Base-by-base conservation (phyloP, 1,140 invertebrate genomes). In the Papilio polyxenes region DNA sequence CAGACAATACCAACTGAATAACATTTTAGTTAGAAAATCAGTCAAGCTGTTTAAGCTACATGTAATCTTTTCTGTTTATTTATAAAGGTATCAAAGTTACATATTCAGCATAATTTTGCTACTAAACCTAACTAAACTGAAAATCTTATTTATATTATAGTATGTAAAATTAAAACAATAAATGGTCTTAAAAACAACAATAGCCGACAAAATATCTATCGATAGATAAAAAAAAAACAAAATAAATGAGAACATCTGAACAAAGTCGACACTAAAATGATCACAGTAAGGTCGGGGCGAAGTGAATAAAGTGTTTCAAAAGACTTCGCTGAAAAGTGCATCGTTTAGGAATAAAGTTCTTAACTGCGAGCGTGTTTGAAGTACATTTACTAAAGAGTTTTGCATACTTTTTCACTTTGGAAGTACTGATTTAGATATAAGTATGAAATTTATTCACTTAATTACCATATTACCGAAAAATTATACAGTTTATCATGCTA, bases 331-430 rank as follows among this genome's bases (percentile, higher is more conserved):
- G 65, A 72, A 72, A 72, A 72, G 65, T 72, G 65, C 65, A 72
- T 72, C 65, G 65, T 72, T 72, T 72, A 72, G 65, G 31, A 72
- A 72, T 72, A 72, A 72, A 72, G 65, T 72, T 72, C 65, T 72
- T 72, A 72, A 72, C 62, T 65, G 65, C 31, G 65, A 72, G 65
- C 65, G 65, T 72, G 65, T 72, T 72, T 72, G 65, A 13, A 37
- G 65, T 37, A 72, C 65, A 72, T 37, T 72, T 72, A 72, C 65
- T 72, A 40, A 72, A 72, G 31, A 72, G 65, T 72, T 72, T 72
- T 40, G 65, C 65, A 72, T 72, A 72, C 65, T 72, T 72, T 72
- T 72, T 72, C 65, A 72, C 65, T 72, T 72, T 72, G 40, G 65
- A 72, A 31, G 62, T 65, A 23, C 11, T 40, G 65, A 72, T 72